These are phyloP conservation scores for Ceratina japonica DNA, from an alignment of 1,140 invertebrate genomes.

Conservation along the genomic window DNA sequence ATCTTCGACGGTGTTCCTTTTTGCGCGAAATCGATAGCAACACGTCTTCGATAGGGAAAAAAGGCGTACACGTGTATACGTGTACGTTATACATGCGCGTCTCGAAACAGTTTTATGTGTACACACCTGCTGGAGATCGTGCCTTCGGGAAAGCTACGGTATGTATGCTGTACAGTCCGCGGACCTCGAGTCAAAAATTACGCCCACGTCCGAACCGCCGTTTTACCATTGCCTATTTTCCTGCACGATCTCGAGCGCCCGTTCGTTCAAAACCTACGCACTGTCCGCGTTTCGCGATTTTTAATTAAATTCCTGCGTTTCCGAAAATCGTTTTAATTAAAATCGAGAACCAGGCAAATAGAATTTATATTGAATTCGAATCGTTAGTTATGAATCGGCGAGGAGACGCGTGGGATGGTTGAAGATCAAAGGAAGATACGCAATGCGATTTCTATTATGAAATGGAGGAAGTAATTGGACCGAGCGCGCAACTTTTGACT, in stretches of 20 bases:
- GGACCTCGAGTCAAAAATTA: constrained; percentile 44
- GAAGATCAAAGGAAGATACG: neutral
- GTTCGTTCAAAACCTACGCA: neutral
- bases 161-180: constrained; percentile 38
- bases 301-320: neutral
- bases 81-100: constrained; percentile 29
- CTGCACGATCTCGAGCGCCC: too few species aligned
- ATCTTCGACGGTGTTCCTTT: constrained; percentile 13
- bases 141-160: constrained; percentile 47
- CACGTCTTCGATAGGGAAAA: constrained; percentile 10
- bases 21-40: constrained; percentile 22
- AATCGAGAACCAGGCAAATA: neutral
- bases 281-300: neutral
- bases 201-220: neutral
- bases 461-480: constrained; percentile 11
- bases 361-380: neutral
- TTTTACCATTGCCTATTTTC: neutral
- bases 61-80: constrained; percentile 31
- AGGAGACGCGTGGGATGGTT: neutral
- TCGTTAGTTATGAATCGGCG: neutral
- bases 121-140: constrained; percentile 43
- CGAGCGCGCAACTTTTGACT: constrained; percentile 53
- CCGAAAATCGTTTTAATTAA: too few species aligned
- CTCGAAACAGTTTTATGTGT: constrained; percentile 14
- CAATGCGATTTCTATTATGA: too few species aligned